Base-by-base conservation (phyloP, 2,113 vertebrate genomes). In the Engraulis encrasicolus region DNA sequence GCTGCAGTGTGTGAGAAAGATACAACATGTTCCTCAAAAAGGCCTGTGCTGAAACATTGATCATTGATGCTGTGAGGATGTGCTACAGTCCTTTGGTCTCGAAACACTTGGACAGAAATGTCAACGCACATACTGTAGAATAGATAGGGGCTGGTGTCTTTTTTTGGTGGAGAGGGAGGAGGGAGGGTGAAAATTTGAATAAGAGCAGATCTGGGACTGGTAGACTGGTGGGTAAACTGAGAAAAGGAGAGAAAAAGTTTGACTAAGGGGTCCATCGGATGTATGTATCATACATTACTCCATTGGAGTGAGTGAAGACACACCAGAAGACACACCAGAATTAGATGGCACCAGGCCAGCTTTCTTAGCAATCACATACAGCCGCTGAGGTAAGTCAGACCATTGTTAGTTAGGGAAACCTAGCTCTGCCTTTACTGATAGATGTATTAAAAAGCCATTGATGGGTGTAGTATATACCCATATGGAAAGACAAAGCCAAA, bases 41-140 rank as follows among this genome's bases (percentile, higher is more conserved):
- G 36, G 82, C 88, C 90, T 90, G 90, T 82, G 90, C 91, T 93
- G 82, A 80, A 93, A 92, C 91, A 85, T 87, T 91, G 92, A 85
- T 77, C 82, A 48, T 85, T 85, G 87, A 86, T 49, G 89, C 88
- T 92, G 85, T 66, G n/a, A 87, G 91, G 86, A 83, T 88, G 84
- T 83, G 74, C 78, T 27, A 88, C 82, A 88, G 87, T 83, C 82
- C 86, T 87, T 81, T 78, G 78, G 82, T 87, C 87, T 84, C 66
- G 27, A 74, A 74, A 74, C 66, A 74, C 66, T 74, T 74, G 66
- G 66, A 74, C 66, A 74, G 31, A 74, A 36, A 34, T 17, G 27
- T 2, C 27, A 17, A 52, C 50, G 19, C 58, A 66, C 58, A 66
- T 27, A n/a, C n/a, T n/a, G n/a, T n/a, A n/a, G n/a, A n/a, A n/a